These are phyloP conservation scores for Diglossa cyanea DNA, from an alignment of 2,797 vertebrate genomes.

Conservation along the genomic window DNA sequence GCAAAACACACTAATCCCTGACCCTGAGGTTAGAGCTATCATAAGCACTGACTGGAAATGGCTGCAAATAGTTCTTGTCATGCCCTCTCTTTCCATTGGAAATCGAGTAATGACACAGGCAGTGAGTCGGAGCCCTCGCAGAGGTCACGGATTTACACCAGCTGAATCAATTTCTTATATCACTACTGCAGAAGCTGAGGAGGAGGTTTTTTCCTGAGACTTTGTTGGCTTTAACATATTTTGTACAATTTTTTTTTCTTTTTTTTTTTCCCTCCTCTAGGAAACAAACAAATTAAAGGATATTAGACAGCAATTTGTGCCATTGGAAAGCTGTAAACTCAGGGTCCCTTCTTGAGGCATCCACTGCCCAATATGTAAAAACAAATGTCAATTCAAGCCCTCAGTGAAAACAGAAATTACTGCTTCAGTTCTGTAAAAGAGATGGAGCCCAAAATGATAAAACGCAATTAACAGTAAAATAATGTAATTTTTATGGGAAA, in stretches of 20 bases:
- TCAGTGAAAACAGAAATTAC: neutral
- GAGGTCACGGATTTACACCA: neutral
- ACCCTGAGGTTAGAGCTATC: neutral
- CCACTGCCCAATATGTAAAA: neutral
- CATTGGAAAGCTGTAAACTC: neutral
- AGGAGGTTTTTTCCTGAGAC: neutral
- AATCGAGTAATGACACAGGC: constrained; percentile 29
- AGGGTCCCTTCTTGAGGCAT: neutral
- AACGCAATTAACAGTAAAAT: neutral
- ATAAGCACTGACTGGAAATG: constrained; percentile 31
- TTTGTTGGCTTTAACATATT: neutral
- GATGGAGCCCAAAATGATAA: neutral
- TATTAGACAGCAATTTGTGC: neutral
- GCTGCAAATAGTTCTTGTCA: constrained; percentile 7
- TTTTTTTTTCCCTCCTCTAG: neutral
- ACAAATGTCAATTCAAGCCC: neutral
- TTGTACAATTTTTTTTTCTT: fast-evolving
- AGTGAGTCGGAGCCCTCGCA: neutral
- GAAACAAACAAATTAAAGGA: neutral
- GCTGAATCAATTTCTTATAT: constrained; percentile 11
- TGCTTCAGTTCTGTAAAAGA: neutral
- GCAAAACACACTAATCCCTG: neutral
- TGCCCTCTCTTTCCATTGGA: constrained; percentile 46
- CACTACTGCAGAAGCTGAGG: neutral
- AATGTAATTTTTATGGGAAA: neutral